Conservation (phyloP, 2,888 invertebrate genomes). For the Sipunculus nudus region DNA sequence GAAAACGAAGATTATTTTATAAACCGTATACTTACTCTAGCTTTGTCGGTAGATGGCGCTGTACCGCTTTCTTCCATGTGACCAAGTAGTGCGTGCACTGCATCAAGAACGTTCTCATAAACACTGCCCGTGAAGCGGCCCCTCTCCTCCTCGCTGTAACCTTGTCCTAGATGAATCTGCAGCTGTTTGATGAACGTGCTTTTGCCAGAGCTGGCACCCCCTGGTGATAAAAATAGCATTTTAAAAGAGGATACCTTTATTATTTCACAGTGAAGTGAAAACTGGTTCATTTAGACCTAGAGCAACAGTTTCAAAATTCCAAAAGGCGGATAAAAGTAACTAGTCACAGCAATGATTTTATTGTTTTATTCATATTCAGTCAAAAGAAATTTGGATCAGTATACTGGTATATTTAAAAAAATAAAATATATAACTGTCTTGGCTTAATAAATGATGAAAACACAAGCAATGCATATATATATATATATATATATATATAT, state of each 20-base stretch:
- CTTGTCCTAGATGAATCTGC: slow-evolving; percentile 56
- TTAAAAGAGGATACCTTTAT: too few species aligned
- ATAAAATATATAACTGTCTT: background rate
- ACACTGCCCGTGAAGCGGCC: slow-evolving; percentile 46
- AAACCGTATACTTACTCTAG: too few species aligned
- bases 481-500: background rate
- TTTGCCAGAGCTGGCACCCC: slow-evolving; percentile 57
- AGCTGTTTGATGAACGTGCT: slow-evolving; percentile 62
- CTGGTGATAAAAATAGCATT: slow-evolving; percentile 34
- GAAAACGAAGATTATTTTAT: too few species aligned
- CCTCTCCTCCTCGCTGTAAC: slow-evolving; percentile 51
- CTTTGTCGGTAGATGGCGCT: too few species aligned
- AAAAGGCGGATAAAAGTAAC: too few species aligned
- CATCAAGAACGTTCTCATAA: slow-evolving; percentile 53
- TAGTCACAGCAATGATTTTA: too few species aligned
- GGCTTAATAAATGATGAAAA: background rate
- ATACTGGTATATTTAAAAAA: too few species aligned
- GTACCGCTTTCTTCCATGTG: slow-evolving; percentile 49
- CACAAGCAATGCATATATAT: background rate
- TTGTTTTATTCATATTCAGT: too few species aligned
- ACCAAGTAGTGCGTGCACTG: slow-evolving; percentile 50
- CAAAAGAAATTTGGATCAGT: too few species aligned
- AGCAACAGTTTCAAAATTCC: too few species aligned
- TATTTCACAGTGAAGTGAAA: too few species aligned
- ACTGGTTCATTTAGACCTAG: too few species aligned